Evolutionary conservation across 2,797 vertebrate species (phyloP).

Genomic region (Aeoliscus strigatus): DNA sequence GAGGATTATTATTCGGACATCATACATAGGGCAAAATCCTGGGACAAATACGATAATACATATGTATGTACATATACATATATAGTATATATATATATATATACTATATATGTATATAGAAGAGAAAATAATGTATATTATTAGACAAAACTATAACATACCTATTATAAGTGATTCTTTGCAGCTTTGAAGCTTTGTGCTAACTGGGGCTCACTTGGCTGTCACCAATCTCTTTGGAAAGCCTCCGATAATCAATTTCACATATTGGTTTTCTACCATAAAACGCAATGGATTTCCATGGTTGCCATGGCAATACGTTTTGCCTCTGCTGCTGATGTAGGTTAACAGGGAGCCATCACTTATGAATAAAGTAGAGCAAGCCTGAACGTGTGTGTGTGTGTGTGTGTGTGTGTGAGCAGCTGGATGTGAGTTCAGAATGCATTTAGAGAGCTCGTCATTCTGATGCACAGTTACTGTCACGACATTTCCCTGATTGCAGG

Average conservation of each 20-base stretch:
- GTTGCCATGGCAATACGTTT: conserved; percentile 39
- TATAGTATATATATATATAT: too few relatives aligned
- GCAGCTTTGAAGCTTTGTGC: too few relatives aligned
- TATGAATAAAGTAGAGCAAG: conserved; percentile 18
- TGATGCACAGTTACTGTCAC: too few relatives aligned
- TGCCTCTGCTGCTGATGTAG: conserved; percentile 19
- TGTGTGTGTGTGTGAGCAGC: conserved; percentile 2
- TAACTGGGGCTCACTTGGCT: not conserved
- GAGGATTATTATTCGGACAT: too few relatives aligned
- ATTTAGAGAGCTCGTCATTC: conserved; percentile 13
- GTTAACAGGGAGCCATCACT: conserved; percentile 32
- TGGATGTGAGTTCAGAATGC: conserved; percentile 6
- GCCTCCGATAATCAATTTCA: conserved; percentile 15
- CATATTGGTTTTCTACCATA: conserved; percentile 7
- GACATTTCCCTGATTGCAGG: too few relatives aligned
- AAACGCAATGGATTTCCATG: conserved; percentile 12
- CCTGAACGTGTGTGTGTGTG: conserved; percentile 7
- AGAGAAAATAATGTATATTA: too few relatives aligned
- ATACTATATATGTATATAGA: too few relatives aligned
- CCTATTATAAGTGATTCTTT: conserved; percentile 3
- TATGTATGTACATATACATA: too few relatives aligned
- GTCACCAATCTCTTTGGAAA: not conserved
- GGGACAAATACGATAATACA: too few relatives aligned
- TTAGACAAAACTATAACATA: conserved; percentile 44
- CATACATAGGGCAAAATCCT: too few relatives aligned